Evolutionary conservation across 2,113 vertebrate species (phyloP).

Genomic region (Irena cyanogastra): DNA sequence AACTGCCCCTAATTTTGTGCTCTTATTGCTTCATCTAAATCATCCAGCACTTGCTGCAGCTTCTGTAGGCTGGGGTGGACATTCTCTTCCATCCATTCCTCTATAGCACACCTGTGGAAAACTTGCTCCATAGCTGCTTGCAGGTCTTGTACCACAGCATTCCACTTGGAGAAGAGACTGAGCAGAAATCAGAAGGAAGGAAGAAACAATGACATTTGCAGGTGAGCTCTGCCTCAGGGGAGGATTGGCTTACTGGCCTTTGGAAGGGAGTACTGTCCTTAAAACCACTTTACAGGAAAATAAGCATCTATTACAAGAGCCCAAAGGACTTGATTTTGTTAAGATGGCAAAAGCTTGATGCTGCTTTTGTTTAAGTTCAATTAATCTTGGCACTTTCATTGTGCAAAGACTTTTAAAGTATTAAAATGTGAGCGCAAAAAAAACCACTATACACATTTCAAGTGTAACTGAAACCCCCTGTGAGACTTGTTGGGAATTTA

Average conservation of each 20-base stretch:
- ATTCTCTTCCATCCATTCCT: constrained; percentile 93
- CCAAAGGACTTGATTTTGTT: not conserved
- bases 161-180: constrained; percentile 80
- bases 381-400: not conserved
- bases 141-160: constrained; percentile 70
- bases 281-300: not conserved
- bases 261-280: not conserved
- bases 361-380: not conserved
- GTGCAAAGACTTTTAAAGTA: not conserved
- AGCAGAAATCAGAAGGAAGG: not conserved
- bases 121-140: constrained; percentile 76
- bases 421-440: not conserved
- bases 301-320: not conserved
- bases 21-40: constrained; percentile 65
- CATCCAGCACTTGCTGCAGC: constrained; percentile 77
- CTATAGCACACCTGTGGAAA: constrained; percentile 75
- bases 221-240: not conserved
- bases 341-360: not conserved
- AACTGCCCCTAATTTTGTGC: not conserved
- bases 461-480: not conserved
- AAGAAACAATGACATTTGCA: not conserved
- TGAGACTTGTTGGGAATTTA: not conserved
- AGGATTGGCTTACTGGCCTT: not conserved
- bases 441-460: not conserved
- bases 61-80: constrained; percentile 74